Percentiles rank a stretch among this genome's conserved stretches.
These are phyloP conservation scores for Xyrauchen texanus DNA, from an alignment of 2,113 vertebrate species.

Conservation along the genomic window DNA sequence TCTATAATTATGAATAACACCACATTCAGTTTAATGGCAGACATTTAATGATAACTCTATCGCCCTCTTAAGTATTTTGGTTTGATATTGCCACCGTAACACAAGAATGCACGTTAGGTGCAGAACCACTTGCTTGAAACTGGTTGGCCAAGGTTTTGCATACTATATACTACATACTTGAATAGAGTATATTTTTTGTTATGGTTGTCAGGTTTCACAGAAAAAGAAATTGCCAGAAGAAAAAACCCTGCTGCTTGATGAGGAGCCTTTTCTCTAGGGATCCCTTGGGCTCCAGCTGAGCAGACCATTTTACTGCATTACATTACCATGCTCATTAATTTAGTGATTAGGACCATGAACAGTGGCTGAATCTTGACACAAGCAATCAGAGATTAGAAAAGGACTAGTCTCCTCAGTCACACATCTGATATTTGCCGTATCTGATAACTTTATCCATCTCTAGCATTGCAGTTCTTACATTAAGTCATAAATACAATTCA, in stretches of 20 bases:
- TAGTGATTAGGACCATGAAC: slow-evolving; percentile 57
- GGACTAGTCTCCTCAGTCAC: slow-evolving; percentile 21
- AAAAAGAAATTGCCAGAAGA: slow-evolving; percentile 31
- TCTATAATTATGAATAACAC: no score
- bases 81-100: no score
- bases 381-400: slow-evolving; percentile 19
- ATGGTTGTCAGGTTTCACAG: neutral
- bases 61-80: no score
- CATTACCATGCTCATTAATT: slow-evolving; percentile 68
- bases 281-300: slow-evolving; percentile 54
- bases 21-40: no score
- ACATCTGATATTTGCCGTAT: neutral
- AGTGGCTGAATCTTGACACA: slow-evolving; percentile 18
- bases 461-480: no score
- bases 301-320: slow-evolving; percentile 62
- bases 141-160: neutral
- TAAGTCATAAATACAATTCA: no score
- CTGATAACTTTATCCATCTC: no score
- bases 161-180: no score
- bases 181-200: neutral
- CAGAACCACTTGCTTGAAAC: no score
- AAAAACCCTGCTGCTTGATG: slow-evolving; percentile 37
- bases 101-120: no score
- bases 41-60: no score
- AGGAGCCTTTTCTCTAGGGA: slow-evolving; percentile 45